Conservation (phyloP, 2,888 invertebrate species). For the Augiades crinisus region DNA sequence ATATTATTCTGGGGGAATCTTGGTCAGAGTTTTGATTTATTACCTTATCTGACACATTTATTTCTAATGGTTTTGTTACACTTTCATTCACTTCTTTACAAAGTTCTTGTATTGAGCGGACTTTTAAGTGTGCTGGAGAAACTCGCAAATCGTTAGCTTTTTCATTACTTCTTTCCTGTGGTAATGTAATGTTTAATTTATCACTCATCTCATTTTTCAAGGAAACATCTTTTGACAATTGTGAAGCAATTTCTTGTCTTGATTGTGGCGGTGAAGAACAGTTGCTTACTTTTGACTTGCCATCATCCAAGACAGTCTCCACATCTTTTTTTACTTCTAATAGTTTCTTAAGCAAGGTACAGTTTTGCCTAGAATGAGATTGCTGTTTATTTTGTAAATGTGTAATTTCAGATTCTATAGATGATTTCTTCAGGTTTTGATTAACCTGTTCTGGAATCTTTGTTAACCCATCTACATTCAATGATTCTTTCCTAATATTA, state of each 20-base stretch:
- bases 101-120: slow-evolving; percentile 47
- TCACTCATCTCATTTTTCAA: slow-evolving; percentile 36
- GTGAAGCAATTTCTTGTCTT: slow-evolving; percentile 24
- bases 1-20: slow-evolving; percentile 81
- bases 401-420: slow-evolving; percentile 33
- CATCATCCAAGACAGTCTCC: slow-evolving; percentile 23
- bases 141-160: slow-evolving; percentile 39
- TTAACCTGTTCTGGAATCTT: slow-evolving; percentile 31
- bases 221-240: slow-evolving; percentile 34
- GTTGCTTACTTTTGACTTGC: slow-evolving; percentile 28
- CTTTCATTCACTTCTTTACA: slow-evolving; percentile 52
- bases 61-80: slow-evolving; percentile 72
- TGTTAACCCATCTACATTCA: slow-evolving; percentile 11
- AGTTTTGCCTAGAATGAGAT: slow-evolving; percentile 54
- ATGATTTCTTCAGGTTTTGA: slow-evolving; percentile 28
- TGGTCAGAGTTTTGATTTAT: slow-evolving; percentile 66
- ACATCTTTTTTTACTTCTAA: slow-evolving; percentile 60
- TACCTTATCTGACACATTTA: slow-evolving; percentile 63
- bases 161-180: slow-evolving; percentile 35
- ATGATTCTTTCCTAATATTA: background rate
- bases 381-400: slow-evolving; percentile 37
- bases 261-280: slow-evolving; percentile 27
- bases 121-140: slow-evolving; percentile 38
- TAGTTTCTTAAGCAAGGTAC: slow-evolving; percentile 68
- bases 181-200: slow-evolving; percentile 35